Evolutionary conservation across 2,888 invertebrate species (phyloP), one percentile per base, ranked within the genome.

Genomic region (Ecliptopera silaceata): DNA sequence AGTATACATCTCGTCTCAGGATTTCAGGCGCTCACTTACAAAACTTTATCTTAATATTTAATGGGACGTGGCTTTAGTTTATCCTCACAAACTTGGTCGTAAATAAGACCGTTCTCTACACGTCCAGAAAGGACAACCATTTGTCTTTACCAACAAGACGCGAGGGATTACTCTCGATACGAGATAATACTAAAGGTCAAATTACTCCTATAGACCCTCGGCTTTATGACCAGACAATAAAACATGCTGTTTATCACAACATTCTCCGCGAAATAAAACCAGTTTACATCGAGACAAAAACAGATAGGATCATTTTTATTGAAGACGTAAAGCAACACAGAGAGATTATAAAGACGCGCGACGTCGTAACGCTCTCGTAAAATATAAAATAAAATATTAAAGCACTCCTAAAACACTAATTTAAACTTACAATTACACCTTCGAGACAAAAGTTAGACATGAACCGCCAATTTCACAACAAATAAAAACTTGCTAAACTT

Each of bases 111-210:
- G 68, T 76, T 73, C 66, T 61, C 65, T 52, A 57, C 66, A 68
- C 69, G 69, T 68, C 61, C 47, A 61, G 53, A 63, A 64, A 61
- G 61, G 59, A 60, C 67, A 68, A 70, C 70, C 66, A 66, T 72
- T 73, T 71, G 68, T 74, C 73, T 69, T 69, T 69, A 68, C 65
- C 71, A 74, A 72, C 75, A 74, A 76, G 69, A 66, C 61, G 68
- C 71, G 63, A 70, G 71, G 75, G 75, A 73, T 74, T 71, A 70
- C 66, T 75, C 72, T 63, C 65, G 74, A 70, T 75, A 66, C 64
- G 63, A 71, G 68, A 72, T 78, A 77, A 74, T 69, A 71, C 62
- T 71, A 86, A 86, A 86, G 81, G 83, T 84, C 82, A 79, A 73
- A 77, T 80, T 78, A 76, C 79, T 75, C 71, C 71, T 71, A 77